phyloP scores from a whole-genome alignment of 1,140 invertebrate species.

The Aphelinus certus region DNA sequence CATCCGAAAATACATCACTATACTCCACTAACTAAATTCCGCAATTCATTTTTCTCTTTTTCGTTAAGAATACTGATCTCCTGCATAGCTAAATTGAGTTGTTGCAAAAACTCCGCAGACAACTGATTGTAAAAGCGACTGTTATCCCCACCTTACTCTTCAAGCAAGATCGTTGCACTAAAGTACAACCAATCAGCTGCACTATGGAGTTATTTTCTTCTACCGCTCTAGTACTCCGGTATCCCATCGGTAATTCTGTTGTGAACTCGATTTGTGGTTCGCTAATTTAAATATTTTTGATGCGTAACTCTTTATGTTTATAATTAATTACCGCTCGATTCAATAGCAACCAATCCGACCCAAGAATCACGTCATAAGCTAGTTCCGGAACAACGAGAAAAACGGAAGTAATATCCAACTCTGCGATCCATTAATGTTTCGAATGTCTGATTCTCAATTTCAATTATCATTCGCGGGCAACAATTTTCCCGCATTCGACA shows the following conservation, averaged over 20 bases:
- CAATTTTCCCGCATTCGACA: too few relatives aligned
- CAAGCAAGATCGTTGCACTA: background rate
- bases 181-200: too few relatives aligned
- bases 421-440: conserved; percentile 3
- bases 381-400: background rate
- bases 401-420: background rate
- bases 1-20: background rate
- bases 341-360: background rate
- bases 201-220: background rate
- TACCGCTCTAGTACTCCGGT: too few relatives aligned
- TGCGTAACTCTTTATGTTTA: background rate
- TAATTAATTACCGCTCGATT: background rate
- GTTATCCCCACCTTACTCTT: background rate
- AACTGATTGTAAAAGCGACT: background rate
- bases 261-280: background rate
- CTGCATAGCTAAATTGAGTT: background rate
- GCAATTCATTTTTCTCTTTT: background rate
- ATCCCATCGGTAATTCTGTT: background rate
- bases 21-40: background rate
- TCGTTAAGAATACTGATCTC: background rate
- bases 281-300: background rate
- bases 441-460: background rate
- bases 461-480: background rate
- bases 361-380: background rate
- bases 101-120: background rate